Conservation (phyloP, 2,888 invertebrate genomes). For the Cyaniris semiargus region DNA sequence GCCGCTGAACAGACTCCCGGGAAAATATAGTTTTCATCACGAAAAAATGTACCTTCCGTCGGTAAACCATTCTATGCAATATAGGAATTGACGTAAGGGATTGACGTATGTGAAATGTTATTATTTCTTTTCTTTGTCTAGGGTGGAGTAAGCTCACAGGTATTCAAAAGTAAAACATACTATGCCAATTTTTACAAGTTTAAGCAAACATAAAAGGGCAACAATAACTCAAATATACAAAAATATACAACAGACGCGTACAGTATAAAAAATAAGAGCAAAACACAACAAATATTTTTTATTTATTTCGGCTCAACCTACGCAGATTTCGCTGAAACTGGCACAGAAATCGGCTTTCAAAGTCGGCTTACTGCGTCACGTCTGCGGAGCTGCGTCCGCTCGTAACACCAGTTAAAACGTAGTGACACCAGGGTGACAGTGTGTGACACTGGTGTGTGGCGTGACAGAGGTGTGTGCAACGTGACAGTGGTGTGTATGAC, state of each 20-base stretch:
- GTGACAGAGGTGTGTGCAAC: neutral
- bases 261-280: neutral
- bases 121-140: too few relatives aligned
- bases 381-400: neutral
- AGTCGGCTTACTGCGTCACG: slow-evolving; percentile 15
- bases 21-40: too few relatives aligned
- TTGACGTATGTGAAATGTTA: too few relatives aligned
- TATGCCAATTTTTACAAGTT: neutral
- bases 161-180: too few relatives aligned
- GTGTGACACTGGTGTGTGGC: neutral
- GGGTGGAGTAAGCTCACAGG: too few relatives aligned
- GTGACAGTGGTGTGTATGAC: neutral
- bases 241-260: too few relatives aligned
- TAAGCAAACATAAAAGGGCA: neutral
- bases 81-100: too few relatives aligned
- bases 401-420: neutral
- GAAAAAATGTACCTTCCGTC: too few relatives aligned
- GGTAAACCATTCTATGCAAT: too few relatives aligned
- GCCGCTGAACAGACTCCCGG: too few relatives aligned
- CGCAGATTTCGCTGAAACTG: neutral
- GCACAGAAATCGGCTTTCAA: slow-evolving; percentile 1
- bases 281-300: neutral
- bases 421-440: neutral
- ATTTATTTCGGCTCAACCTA: neutral
- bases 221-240: neutral